Evolutionary conservation across 2,888 invertebrate genomes (phyloP), one percentile per base, ranked within the genome.

Genomic region (Parasteatoda lunata): DNA sequence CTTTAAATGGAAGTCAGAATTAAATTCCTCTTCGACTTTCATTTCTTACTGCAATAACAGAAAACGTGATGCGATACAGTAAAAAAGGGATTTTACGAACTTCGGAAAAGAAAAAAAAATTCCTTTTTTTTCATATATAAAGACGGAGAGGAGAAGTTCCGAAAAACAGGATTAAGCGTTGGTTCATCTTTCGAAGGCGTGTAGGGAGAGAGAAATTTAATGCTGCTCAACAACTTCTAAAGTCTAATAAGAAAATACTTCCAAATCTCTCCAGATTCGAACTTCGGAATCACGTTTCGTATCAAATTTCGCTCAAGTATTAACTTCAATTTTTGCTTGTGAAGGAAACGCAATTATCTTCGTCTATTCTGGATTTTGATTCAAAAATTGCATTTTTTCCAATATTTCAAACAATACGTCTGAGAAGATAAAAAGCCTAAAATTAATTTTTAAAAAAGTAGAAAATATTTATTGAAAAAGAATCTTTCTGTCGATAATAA

Each of bases 101-200:
- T 77, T 59, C n/a, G 13, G 9, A 11, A 54, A 59, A 59, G n/a
- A 59, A 54, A 54, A 54, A 9, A 54, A 71, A 65, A 77, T 52
- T 66, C 52, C 65, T 72, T 77, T 71, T 77, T 30, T 30, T 30
- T 30, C 30, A 30, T 30, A 30, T 30, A 30, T 30, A 75, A 54
- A 59, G 59, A 71, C 65, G 59, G 47, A 30, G 30, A 30, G 30
- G 70, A 65, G 72, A 77, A 77, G 71, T 75, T 49, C 52, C 64
- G 71, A 77, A 83, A 77, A 83, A 71, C 77, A 83, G 76, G 76
- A 76, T 82, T 82, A 83, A 70, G 73, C 65, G 64, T 54, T 65
- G 59, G 72, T 51, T 77, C 77, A 83, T 77, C 77, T 83, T 71
- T 72, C 79, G 77, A 71, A 83, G 77, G 59, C 30, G 30, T 30